Conservation (phyloP, 2,888 invertebrate species). For the Proisotoma minuta region DNA sequence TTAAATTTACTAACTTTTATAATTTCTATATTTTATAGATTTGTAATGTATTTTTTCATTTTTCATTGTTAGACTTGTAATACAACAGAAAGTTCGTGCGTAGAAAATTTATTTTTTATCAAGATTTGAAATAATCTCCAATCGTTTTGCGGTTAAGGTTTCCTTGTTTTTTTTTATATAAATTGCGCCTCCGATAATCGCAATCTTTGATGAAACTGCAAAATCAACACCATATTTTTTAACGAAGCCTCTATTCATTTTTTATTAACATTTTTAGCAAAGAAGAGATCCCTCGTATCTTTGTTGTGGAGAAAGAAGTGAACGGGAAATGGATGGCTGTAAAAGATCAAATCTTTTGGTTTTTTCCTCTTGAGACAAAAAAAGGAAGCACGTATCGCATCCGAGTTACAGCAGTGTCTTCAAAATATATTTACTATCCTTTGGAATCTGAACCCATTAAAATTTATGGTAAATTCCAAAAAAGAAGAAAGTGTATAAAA, state of each 20-base stretch:
- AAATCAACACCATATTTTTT: background rate
- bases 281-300: constrained; percentile 23
- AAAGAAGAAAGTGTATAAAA: too few species aligned
- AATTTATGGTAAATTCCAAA: constrained; percentile 21
- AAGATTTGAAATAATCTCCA: too few species aligned
- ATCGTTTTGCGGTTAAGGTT: too few species aligned
- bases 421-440: constrained; percentile 28
- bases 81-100: too few species aligned
- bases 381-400: constrained; percentile 15
- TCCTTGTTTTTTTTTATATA: too few species aligned
- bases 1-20: too few species aligned
- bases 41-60: too few species aligned
- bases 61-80: too few species aligned
- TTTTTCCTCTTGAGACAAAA: constrained; percentile 18
- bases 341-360: constrained; percentile 21
- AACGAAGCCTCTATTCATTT: background rate
- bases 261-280: constrained; percentile 3
- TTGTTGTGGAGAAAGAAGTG: constrained; percentile 27
- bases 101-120: too few species aligned
- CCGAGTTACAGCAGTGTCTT: constrained; percentile 31
- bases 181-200: too few species aligned
- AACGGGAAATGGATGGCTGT: constrained; percentile 20
- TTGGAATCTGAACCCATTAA: constrained; percentile 17
- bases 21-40: too few species aligned
- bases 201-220: background rate